phyloP scores from a whole-genome alignment of 2,888 invertebrate species.

The Monochamus alternatus region DNA sequence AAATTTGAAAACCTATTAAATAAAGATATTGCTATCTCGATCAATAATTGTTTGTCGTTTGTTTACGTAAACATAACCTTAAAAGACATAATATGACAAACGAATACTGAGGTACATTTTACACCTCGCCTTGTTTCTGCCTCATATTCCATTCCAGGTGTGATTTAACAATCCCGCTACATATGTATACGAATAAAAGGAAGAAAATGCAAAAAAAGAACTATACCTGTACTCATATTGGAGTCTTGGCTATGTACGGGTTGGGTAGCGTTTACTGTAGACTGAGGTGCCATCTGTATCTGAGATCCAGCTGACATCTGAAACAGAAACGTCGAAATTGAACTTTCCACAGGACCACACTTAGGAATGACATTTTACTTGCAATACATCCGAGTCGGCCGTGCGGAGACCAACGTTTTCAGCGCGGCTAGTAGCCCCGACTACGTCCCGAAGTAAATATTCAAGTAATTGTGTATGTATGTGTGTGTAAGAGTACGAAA shows the following conservation, averaged over 20 bases:
- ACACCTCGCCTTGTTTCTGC: neutral
- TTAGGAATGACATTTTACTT: conserved; percentile 24
- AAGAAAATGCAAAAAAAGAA: conserved; percentile 48
- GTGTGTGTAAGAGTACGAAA: conserved; percentile 22
- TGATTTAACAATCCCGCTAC: no score
- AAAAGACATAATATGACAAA: neutral
- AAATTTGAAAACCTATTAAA: no score
- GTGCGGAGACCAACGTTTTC: conserved; percentile 58
- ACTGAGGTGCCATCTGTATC: conserved; percentile 98
- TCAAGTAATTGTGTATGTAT: conserved; percentile 32
- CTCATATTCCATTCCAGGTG: neutral
- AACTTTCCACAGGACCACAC: conserved; percentile 16
- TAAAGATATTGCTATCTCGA: no score
- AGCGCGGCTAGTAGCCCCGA: conserved; percentile 59
- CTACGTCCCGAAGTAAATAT: conserved; percentile 37
- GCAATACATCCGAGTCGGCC: conserved; percentile 30
- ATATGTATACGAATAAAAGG: neutral
- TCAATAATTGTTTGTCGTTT: no score
- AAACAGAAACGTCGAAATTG: conserved; percentile 67
- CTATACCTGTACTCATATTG: conserved; percentile 95
- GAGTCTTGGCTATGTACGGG: conserved; percentile 96
- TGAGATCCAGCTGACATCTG: conserved; percentile 98
- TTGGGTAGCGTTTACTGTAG: conserved; percentile 87
- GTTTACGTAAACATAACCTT: no score
- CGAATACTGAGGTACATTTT: neutral